A percentile compares a stretch with the other conserved stretches of the same genome.
These are phyloP conservation scores for Tetragnatha montana DNA, from an alignment of 2,888 invertebrate genomes.

Conservation along the genomic window DNA sequence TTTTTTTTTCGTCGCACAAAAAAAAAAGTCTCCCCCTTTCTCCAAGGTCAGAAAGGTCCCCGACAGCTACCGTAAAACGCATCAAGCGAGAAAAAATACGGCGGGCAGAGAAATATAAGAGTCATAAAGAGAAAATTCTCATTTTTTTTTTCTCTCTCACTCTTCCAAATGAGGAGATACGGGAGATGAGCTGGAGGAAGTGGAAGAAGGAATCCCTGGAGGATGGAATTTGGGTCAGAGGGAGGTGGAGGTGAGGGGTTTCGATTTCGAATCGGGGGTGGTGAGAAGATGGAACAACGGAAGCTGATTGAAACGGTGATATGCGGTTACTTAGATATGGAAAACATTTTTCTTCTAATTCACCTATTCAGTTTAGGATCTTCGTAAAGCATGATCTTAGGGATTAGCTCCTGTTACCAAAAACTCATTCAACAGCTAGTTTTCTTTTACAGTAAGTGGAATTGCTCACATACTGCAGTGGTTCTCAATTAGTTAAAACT, in stretches of 20 bases:
- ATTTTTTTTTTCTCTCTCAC: background rate
- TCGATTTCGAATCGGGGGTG: no score
- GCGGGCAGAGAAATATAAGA: background rate
- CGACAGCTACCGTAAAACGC: slow-evolving; percentile 20
- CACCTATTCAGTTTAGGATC: no score
- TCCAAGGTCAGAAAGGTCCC: slow-evolving; percentile 18
- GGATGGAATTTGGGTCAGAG: slow-evolving; percentile 12
- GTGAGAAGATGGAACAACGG: no score
- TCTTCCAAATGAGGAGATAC: slow-evolving; percentile 18
- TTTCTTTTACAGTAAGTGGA: no score
- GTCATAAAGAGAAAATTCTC: background rate
- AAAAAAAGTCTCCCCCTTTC: background rate
- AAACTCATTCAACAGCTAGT: no score
- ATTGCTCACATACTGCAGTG: no score
- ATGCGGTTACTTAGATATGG: no score
- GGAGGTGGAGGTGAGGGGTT: background rate
- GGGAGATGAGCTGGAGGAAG: background rate
- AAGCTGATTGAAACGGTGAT: no score
- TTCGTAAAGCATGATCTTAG: no score
- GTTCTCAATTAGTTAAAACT: no score
- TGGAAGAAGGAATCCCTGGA: background rate
- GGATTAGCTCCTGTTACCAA: no score
- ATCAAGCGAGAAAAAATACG: slow-evolving; percentile 15
- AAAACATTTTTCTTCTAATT: no score
- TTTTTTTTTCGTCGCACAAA: background rate